Conservation (phyloP, 2,113 vertebrate species). For the Ptilonorhynchus violaceus region DNA sequence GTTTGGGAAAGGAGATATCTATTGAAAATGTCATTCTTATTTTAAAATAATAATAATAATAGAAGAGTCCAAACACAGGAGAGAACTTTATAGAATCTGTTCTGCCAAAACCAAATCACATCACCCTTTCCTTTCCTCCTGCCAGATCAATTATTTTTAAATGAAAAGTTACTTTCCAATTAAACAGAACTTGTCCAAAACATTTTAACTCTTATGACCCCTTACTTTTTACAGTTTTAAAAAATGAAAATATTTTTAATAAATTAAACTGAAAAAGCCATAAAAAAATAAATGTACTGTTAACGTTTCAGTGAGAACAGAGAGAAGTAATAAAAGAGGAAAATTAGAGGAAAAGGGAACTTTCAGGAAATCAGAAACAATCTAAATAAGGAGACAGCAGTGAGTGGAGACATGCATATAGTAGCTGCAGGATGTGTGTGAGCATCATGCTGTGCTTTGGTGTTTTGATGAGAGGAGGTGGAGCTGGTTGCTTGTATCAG, state of each 20-base stretch:
- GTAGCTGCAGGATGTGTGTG: rapidly evolving
- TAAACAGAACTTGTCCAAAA: background rate
- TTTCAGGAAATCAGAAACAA: background rate
- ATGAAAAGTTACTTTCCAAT: background rate
- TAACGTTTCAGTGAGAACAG: background rate
- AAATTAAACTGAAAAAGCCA: background rate
- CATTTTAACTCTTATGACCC: background rate
- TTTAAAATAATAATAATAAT: background rate
- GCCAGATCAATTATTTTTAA: background rate
- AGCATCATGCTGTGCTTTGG: background rate
- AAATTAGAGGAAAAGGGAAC: background rate
- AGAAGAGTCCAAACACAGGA: background rate
- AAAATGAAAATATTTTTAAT: background rate
- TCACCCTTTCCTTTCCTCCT: background rate
- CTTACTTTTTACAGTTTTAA: background rate
- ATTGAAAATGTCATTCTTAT: background rate
- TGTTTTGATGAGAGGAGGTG: background rate
- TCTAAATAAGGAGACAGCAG: background rate
- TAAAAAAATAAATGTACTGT: background rate
- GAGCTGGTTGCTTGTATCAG: background rate
- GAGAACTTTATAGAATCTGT: background rate
- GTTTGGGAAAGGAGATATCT: background rate
- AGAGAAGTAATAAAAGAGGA: background rate
- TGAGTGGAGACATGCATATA: background rate
- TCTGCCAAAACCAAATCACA: background rate